phyloP scores from a whole-genome alignment of 92 coral and sea anemone species.

The Epizoanthus scotinus region DNA sequence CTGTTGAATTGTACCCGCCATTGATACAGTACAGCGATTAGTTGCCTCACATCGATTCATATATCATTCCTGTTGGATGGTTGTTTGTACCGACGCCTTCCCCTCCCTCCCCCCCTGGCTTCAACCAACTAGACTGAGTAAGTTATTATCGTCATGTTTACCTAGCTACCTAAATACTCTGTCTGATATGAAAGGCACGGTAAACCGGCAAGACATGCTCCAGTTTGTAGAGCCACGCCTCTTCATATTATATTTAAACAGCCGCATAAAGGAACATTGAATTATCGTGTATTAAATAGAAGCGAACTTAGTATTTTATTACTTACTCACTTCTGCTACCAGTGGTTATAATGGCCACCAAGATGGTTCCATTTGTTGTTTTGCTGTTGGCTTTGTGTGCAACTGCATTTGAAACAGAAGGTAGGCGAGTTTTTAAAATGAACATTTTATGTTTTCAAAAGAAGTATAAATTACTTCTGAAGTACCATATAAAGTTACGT shows the following conservation, averaged over 20 bases:
- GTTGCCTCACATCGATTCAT: too few relatives aligned
- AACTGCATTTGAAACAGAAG: constrained; percentile 19
- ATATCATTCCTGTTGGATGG: too few relatives aligned
- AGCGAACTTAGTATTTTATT: background rate
- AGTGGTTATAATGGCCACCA: background rate
- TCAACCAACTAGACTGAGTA: too few relatives aligned
- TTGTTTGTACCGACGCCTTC: too few relatives aligned
- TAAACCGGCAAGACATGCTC: background rate
- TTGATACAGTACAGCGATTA: too few relatives aligned
- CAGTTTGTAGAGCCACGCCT: background rate
- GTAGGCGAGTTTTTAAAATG: background rate
- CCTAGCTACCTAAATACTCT: too few relatives aligned
- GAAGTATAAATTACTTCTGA: background rate
- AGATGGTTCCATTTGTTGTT: background rate
- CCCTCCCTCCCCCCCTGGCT: background rate
- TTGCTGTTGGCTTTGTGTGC: constrained; percentile 1
- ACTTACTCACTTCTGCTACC: background rate
- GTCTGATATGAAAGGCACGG: background rate
- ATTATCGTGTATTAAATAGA: too few relatives aligned
- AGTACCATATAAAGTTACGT: background rate
- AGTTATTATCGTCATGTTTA: background rate
- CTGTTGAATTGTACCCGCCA: too few relatives aligned
- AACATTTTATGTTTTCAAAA: background rate
- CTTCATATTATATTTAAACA: background rate
- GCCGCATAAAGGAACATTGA: background rate